Evolutionary conservation across 2,113 vertebrate species (phyloP).

Genomic region (Bombycilla garrulus): DNA sequence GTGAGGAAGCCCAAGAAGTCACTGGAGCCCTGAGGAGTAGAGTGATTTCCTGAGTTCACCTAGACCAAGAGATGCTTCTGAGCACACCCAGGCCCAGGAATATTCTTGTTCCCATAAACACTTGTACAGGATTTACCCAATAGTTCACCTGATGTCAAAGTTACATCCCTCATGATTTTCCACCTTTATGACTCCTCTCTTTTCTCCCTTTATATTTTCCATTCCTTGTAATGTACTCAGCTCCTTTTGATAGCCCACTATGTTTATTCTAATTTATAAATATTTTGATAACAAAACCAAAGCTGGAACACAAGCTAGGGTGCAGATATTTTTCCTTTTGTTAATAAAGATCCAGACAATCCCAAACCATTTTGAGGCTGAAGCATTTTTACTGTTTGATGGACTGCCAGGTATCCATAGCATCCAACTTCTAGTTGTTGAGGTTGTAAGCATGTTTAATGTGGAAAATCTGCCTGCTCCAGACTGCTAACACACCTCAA

Average conservation of each 20-base stretch:
- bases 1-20: background rate
- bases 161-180: background rate
- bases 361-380: background rate
- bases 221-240: background rate
- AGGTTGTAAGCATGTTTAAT: background rate
- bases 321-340: background rate
- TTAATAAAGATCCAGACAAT: background rate
- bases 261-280: background rate
- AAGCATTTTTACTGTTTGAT: background rate
- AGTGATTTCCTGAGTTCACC: background rate
- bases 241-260: background rate
- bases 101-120: background rate
- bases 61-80: background rate
- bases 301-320: background rate
- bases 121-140: background rate
- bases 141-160: background rate
- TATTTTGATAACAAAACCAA: background rate
- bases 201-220: background rate
- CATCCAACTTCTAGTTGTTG: background rate
- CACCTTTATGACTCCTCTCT: background rate
- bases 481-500: background rate
- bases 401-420: background rate
- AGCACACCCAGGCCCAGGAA: background rate
- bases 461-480: background rate
- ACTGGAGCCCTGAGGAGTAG: background rate